These are phyloP conservation scores for Electrona antarctica DNA, from an alignment of 2,113 vertebrate species.

Conservation along the genomic window DNA sequence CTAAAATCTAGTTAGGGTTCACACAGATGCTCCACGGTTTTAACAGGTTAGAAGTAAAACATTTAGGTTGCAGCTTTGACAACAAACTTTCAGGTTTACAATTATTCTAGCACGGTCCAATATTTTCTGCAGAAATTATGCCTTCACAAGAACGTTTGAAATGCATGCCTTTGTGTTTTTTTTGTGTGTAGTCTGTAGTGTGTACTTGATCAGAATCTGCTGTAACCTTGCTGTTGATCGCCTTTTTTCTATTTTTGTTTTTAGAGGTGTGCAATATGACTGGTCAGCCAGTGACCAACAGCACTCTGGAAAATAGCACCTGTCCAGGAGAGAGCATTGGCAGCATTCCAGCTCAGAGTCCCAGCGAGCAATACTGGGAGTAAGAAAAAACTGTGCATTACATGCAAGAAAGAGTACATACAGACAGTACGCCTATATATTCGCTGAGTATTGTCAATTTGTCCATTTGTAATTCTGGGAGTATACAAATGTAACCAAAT, in stretches of 20 bases:
- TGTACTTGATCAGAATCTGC: background rate
- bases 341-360: conserved; percentile 75
- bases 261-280: conserved; percentile 77
- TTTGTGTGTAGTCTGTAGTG: background rate
- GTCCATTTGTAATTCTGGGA: no score
- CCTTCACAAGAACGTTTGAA: background rate
- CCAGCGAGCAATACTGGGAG: conserved; percentile 84
- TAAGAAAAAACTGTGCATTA: background rate
- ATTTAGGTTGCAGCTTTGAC: no score
- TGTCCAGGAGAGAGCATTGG: conserved; percentile 40
- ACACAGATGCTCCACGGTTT: no score
- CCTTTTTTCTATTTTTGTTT: background rate
- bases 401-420: no score
- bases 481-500: no score
- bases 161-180: background rate
- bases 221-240: background rate
- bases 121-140: conserved; percentile 3
- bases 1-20: no score
- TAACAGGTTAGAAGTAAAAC: no score
- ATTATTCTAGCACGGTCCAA: background rate
- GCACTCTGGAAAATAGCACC: conserved; percentile 73
- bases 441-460: no score
- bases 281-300: conserved; percentile 63
- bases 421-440: no score
- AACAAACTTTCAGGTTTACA: no score